Conservation (phyloP, 2,888 invertebrate genomes). For the Phaonia tiefii region DNA sequence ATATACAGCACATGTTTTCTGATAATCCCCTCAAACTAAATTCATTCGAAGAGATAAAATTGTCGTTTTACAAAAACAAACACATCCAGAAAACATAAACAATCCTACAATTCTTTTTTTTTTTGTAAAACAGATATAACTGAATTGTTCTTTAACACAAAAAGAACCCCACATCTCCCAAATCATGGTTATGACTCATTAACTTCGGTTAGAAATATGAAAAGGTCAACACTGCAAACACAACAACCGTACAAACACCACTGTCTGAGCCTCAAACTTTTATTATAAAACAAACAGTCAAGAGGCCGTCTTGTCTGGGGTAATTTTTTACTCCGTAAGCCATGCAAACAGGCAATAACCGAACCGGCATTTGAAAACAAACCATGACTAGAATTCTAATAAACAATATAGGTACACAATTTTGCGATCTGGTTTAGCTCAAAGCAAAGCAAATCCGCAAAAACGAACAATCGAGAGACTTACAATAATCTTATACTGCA, state of each 20-base stretch:
- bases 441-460: no score
- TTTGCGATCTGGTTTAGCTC: no score
- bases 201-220: not conserved
- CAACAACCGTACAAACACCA: not conserved
- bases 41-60: slow-evolving; percentile 19
- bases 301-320: not conserved
- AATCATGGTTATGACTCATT: slow-evolving; percentile 20
- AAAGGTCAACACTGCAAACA: not conserved
- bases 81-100: not conserved
- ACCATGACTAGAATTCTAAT: no score
- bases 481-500: no score
- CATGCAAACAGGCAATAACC: no score
- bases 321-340: no score
- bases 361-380: no score
- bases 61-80: slow-evolving; percentile 1
- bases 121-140: not conserved
- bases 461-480: no score
- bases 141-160: not conserved
- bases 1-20: slow-evolving; percentile 1
- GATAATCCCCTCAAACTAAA: slow-evolving; percentile 14
- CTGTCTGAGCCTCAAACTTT: not conserved
- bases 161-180: no score
- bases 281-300: not conserved
- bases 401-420: no score
- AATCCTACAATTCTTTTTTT: not conserved